Evolutionary conservation across 2,113 vertebrate species (phyloP).

Genomic region (Fukomys damarensis): DNA sequence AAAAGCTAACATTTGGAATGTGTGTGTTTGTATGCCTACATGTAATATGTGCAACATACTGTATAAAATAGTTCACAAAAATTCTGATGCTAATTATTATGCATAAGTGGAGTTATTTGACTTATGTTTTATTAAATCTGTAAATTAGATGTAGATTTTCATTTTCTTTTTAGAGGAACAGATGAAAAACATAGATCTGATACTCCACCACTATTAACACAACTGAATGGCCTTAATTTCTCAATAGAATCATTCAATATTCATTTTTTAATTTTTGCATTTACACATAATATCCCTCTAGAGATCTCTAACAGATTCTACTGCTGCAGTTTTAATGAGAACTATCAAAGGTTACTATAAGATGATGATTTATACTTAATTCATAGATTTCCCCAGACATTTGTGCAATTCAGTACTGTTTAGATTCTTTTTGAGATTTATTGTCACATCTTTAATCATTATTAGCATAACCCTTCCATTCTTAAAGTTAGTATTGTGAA

Average conservation of each 20-base stretch:
- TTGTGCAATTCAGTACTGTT: conserved; percentile 78
- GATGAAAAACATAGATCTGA: conserved; percentile 85
- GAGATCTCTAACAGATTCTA: conserved; percentile 84
- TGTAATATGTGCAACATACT: background rate
- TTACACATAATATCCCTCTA: conserved; percentile 86
- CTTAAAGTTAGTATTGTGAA: conserved; percentile 71
- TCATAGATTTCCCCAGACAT: conserved; percentile 84
- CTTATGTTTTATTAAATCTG: conserved; percentile 76
- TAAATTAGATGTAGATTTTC: conserved; percentile 79
- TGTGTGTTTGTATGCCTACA: background rate
- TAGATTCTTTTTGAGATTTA: conserved; percentile 79
- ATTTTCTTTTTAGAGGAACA: conserved; percentile 79
- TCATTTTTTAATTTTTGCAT: conserved; percentile 88
- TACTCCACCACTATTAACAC: conserved; percentile 80
- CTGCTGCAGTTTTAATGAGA: conserved; percentile 85
- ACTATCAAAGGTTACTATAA: conserved; percentile 86
- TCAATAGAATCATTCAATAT: conserved; percentile 88
- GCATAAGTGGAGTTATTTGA: conserved; percentile 70
- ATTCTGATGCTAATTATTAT: conserved; percentile 56
- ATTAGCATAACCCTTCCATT: conserved; percentile 77
- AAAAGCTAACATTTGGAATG: background rate
- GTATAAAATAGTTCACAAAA: background rate
- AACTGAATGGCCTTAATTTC: conserved; percentile 85
- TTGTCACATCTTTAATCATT: conserved; percentile 81
- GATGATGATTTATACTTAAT: conserved; percentile 87